Conservation (phyloP, 2,797 vertebrate genomes). For the Urophycis tenuis region DNA sequence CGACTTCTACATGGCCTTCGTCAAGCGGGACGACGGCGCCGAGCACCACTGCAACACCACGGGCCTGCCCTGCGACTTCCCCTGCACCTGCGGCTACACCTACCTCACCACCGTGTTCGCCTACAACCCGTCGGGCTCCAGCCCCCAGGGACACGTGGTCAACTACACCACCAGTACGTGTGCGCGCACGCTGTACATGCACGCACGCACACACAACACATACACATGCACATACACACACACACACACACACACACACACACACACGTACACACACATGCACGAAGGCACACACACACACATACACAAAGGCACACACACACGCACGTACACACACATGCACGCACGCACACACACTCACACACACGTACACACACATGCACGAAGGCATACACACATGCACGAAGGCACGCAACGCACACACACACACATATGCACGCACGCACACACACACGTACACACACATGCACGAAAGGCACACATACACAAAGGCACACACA, state of each 20-base stretch:
- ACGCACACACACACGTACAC: background rate
- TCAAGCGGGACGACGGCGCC: conserved; percentile 85
- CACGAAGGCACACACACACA: background rate
- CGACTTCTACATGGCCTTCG: conserved; percentile 80
- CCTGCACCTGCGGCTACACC: conserved; percentile 82
- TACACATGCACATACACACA: background rate
- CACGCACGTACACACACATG: background rate
- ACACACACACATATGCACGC: background rate
- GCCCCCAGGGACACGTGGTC: conserved; percentile 70
- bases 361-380: too few relatives aligned
- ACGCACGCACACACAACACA: background rate
- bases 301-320: background rate
- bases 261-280: background rate
- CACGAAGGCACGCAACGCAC: background rate
- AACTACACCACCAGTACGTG: conserved; percentile 84
- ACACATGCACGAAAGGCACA: too few relatives aligned
- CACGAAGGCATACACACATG: background rate
- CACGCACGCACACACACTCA: background rate
- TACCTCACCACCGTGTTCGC: conserved; percentile 85
- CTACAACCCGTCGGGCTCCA: conserved; percentile 82
- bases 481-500: background rate
- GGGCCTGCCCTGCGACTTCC: conserved; percentile 70
- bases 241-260: background rate
- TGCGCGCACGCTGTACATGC: background rate
- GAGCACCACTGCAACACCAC: conserved; percentile 85